Evolutionary conservation across 2,113 vertebrate species (phyloP).

Genomic region (Typhlomys cinereus): DNA sequence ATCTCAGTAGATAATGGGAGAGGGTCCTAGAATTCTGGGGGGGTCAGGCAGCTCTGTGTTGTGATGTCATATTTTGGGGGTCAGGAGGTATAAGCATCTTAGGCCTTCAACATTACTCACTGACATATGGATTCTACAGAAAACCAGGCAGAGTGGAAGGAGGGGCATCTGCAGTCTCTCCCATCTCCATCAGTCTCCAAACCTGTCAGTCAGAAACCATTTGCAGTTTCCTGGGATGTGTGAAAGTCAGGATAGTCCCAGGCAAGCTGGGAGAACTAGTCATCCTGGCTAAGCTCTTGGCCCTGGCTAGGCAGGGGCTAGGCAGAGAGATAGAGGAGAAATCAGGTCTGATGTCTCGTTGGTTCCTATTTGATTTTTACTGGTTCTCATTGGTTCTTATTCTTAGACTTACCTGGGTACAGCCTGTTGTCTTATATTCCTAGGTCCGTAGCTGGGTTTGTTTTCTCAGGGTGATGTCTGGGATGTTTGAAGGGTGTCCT

Average conservation of each 20-base stretch:
- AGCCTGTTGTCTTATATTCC: not conserved
- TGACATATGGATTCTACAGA: not conserved
- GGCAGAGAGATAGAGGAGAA: not conserved
- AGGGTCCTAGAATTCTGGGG: not conserved
- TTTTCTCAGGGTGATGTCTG: not conserved
- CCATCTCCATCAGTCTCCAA: not conserved
- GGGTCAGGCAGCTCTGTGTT: not conserved
- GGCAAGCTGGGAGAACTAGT: not conserved
- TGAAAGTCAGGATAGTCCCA: not conserved
- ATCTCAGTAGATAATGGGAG: not conserved
- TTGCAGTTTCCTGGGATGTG: not conserved
- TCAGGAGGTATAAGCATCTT: not conserved
- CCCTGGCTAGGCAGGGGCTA: not conserved
- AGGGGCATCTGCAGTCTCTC: not conserved
- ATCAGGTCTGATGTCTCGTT: not conserved
- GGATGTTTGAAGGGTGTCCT: not conserved
- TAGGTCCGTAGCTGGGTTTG: not conserved
- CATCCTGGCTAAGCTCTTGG: not conserved
- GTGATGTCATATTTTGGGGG: not conserved
- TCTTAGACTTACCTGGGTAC: not conserved
- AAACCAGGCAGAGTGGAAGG: not conserved
- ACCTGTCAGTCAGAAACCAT: not conserved
- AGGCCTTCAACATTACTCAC: not conserved
- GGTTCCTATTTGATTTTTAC: not conserved
- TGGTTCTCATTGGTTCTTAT: not conserved